Base-by-base conservation (phyloP, 2,888 invertebrate genomes). In the Andrena bucephala region DNA sequence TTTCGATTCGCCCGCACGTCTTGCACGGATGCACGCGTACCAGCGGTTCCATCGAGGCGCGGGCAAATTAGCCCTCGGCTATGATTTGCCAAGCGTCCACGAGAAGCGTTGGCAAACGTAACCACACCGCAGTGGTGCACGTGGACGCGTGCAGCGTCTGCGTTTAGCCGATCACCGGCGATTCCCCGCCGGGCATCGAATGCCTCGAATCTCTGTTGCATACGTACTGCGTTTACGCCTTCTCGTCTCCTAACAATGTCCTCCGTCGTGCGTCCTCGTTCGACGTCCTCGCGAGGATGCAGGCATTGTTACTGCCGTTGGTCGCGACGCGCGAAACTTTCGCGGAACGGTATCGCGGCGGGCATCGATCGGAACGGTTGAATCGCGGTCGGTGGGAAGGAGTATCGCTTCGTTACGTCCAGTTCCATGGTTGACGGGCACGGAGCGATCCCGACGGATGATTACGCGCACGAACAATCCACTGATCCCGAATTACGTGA, bases 211-310 rank as follows among this genome's bases (percentile, higher is more conserved):
- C 54, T 57, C 31, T 42, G 36, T 31, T 31, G 54, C 42, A 66
- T 86, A 86, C 86, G 78, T 86, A 85, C 70, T 73, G 76, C 78
- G 69, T 81, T 74, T 75, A 79, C 81, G 81, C 74, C 60, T 69
- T 70, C 75, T 66, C 48, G 75, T 10, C 29, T 57, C 60, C 54
- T 36, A 7, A 50, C 29, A 48, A 78, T 59, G 74, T 63, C 33
- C 63, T 27, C 59, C 31, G 54, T 67, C 27, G 62, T 29, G 67
- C 50, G 63, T 48, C 59, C 42, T 60, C 76, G 62, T 57, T 57
- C 71, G 57, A 59, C 36, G 63, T 76, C 66, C 70, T 73, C 71
- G 83, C 57, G 75, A 73, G 73, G 72, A 42, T 70, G 76, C 81
- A 10, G 63, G 65, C 87, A 86, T 86, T 76, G 73, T 65, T 72